Percentiles rank a stretch among this genome's conserved stretches.
phyloP scores from a whole-genome alignment of 2,797 vertebrate species.

The Remorina albescens region DNA sequence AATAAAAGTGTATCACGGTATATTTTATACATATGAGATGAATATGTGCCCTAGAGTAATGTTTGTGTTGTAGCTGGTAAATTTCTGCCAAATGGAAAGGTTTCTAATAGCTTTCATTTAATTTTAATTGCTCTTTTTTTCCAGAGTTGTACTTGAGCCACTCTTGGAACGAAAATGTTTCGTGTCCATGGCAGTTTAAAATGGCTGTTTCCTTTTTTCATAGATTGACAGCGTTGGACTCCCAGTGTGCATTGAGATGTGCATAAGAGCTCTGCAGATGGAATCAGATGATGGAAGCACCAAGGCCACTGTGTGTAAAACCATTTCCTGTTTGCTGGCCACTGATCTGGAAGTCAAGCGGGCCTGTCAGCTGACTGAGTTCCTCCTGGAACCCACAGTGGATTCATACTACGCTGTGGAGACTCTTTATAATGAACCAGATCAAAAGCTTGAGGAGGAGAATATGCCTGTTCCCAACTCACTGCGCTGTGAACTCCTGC shows the following conservation, averaged over 20 bases:
- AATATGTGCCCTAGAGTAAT: neutral
- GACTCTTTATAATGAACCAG: slow-evolving; percentile 96
- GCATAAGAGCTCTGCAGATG: slow-evolving; percentile 92
- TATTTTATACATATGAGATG: neutral
- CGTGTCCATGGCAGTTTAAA: neutral
- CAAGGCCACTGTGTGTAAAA: slow-evolving; percentile 97
- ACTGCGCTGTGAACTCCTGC: slow-evolving; percentile 93
- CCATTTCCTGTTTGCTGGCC: slow-evolving; percentile 95
- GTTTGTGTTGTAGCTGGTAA: neutral
- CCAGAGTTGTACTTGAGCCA: neutral
- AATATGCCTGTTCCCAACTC: slow-evolving; percentile 96
- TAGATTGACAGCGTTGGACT: slow-evolving; percentile 89
- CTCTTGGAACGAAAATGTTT: neutral
- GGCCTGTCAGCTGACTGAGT: slow-evolving; percentile 97
- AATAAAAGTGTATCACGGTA: no score
- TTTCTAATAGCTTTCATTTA: neutral
- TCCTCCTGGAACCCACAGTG: slow-evolving; percentile 96
- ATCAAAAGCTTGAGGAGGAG: slow-evolving; percentile 96
- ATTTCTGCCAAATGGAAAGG: neutral
- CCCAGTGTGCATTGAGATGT: slow-evolving; percentile 93
- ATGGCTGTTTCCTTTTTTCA: slow-evolving; percentile 13
- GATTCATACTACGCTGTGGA: slow-evolving; percentile 98
- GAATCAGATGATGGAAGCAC: slow-evolving; percentile 91
- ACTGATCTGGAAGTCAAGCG: slow-evolving; percentile 96
- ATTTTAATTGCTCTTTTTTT: neutral